Conservation (phyloP, 2,888 invertebrate species). For the Tipula vernalis region DNA sequence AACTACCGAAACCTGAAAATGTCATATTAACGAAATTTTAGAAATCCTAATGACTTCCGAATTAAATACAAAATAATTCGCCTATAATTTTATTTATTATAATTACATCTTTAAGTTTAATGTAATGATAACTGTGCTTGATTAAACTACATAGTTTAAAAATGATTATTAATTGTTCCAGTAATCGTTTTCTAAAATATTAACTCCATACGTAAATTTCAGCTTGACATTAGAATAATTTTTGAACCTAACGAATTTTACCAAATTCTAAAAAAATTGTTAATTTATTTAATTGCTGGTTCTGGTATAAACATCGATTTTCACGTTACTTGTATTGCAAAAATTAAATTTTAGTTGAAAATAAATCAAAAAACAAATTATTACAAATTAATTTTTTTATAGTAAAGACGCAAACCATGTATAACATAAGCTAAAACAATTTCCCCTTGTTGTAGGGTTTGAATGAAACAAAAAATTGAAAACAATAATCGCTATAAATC, state of each 20-base stretch:
- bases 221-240: background rate
- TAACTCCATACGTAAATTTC: background rate
- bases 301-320: too few relatives aligned
- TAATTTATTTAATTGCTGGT: too few relatives aligned
- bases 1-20: background rate
- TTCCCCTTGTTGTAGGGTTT: slow-evolving; percentile 6
- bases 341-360: background rate
- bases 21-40: background rate
- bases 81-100: background rate
- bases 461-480: slow-evolving; percentile 4
- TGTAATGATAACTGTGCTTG: too few relatives aligned
- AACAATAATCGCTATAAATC: slow-evolving; percentile 6
- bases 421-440: background rate
- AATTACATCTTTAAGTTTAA: too few relatives aligned
- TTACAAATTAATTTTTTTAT: background rate
- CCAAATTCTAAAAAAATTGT: background rate
- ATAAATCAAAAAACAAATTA: background rate
- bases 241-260: background rate
- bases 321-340: background rate
- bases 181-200: too few relatives aligned
- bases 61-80: background rate
- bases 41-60: background rate
- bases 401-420: background rate
- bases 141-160: too few relatives aligned
- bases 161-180: too few relatives aligned